Evolutionary conservation across 2,797 vertebrate genomes (phyloP).

Genomic region (Gymnoscopelus braueri): DNA sequence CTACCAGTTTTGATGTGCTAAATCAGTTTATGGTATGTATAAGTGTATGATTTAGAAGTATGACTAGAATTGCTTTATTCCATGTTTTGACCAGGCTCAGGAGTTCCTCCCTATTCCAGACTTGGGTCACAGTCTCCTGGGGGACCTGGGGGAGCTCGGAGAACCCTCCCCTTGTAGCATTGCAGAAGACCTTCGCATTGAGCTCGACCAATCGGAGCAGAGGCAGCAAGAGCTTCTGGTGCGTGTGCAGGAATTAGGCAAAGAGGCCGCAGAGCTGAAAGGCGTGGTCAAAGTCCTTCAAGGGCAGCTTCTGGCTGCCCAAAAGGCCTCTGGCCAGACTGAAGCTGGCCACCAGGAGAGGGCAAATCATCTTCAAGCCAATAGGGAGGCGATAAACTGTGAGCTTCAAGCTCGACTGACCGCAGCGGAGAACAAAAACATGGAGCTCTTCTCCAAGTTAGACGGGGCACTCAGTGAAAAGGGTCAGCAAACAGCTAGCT

Average conservation of each 20-base stretch:
- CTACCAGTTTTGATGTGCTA: no score
- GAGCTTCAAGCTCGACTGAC: slow-evolving; percentile 74
- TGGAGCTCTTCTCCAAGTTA: slow-evolving; percentile 79
- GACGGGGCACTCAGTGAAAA: slow-evolving; percentile 71
- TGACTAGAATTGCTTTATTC: slow-evolving; percentile 20
- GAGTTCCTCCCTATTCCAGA: slow-evolving; percentile 85
- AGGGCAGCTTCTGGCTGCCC: slow-evolving; percentile 76
- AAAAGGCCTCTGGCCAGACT: slow-evolving; percentile 65
- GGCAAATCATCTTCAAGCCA: slow-evolving; percentile 52
- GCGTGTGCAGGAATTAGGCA: slow-evolving; percentile 59
- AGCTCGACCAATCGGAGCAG: slow-evolving; percentile 91
- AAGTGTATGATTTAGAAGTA: background rate
- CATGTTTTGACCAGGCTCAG: slow-evolving; percentile 75
- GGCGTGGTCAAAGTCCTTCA: slow-evolving; percentile 79
- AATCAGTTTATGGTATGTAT: background rate
- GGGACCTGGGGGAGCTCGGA: slow-evolving; percentile 76
- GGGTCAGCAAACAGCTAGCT: slow-evolving; percentile 72
- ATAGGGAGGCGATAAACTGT: slow-evolving; percentile 61
- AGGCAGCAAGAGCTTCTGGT: slow-evolving; percentile 85
- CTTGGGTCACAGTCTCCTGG: slow-evolving; percentile 79
- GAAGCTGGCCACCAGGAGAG: slow-evolving; percentile 45
- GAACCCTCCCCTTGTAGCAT: slow-evolving; percentile 81
- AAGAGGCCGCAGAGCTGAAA: slow-evolving; percentile 75
- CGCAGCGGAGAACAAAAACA: slow-evolving; percentile 78
- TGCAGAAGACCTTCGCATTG: slow-evolving; percentile 88